These are phyloP conservation scores for Scotopteryx bipunctaria DNA, from an alignment of 2,888 invertebrate species.

Conservation along the genomic window DNA sequence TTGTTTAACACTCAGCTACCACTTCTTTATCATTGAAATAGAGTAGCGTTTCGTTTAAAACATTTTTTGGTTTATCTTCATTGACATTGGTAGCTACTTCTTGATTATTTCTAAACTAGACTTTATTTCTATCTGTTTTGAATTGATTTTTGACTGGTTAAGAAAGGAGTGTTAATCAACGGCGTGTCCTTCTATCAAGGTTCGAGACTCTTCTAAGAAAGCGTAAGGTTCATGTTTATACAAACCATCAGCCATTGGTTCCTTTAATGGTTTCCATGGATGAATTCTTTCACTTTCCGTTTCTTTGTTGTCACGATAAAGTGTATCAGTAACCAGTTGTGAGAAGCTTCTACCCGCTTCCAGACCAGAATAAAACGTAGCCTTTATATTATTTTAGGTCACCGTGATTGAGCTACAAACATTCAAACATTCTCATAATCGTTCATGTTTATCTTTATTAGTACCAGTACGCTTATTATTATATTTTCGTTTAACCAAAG, in stretches of 20 bases:
- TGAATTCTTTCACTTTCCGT: constrained; percentile 71
- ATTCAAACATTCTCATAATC: too few species aligned
- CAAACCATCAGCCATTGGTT: constrained; percentile 65
- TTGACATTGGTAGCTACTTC: constrained; percentile 50
- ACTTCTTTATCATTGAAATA: constrained; percentile 48
- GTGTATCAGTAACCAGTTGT: constrained; percentile 48
- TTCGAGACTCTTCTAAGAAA: constrained; percentile 71
- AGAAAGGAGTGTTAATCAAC: constrained; percentile 72
- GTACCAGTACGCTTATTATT: too few species aligned
- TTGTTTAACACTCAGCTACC: constrained; percentile 42
- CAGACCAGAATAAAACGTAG: too few species aligned
- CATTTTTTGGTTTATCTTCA: constrained; percentile 51
- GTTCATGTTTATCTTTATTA: too few species aligned
- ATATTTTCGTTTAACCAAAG: too few species aligned
- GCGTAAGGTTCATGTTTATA: constrained; percentile 65
- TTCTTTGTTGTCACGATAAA: constrained; percentile 61
- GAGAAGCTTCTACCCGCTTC: too few species aligned
- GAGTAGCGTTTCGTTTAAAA: constrained; percentile 51
- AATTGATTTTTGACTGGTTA: constrained; percentile 44
- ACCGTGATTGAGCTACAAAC: too few species aligned
- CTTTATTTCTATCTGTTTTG: constrained; percentile 41
- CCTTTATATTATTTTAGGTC: too few species aligned
- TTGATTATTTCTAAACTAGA: constrained; percentile 37
- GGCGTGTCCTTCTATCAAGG: constrained; percentile 63
- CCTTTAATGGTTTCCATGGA: constrained; percentile 63